These are phyloP conservation scores for Ophioninae sp. DNA, from an alignment of 2,888 invertebrate species.

Conservation along the genomic window DNA sequence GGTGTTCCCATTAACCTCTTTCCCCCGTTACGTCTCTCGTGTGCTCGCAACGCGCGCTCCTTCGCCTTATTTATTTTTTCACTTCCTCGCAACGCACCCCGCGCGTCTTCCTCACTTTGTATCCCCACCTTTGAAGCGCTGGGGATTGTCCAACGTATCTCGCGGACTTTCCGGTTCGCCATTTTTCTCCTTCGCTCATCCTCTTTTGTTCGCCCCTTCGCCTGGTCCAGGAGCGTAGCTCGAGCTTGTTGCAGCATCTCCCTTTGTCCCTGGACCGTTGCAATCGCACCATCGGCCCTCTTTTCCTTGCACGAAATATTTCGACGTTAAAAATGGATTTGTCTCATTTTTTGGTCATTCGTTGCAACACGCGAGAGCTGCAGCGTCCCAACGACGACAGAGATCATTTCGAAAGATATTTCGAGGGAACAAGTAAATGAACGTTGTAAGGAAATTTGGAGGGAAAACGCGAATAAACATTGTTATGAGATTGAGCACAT, in stretches of 20 bases:
- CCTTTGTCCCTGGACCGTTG: slow-evolving; percentile 25
- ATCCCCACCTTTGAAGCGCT: slow-evolving; percentile 35
- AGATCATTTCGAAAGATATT: not conserved
- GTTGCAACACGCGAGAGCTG: not conserved
- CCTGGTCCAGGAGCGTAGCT: slow-evolving; percentile 10
- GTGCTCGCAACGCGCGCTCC: slow-evolving; percentile 59
- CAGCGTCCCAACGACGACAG: not conserved
- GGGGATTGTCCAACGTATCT: slow-evolving; percentile 27
- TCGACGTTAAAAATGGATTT: slow-evolving; percentile 26
- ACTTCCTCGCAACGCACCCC: slow-evolving; percentile 45
- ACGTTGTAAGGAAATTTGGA: no score
- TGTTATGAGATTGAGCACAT: slow-evolving; percentile 9
- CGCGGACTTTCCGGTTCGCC: slow-evolving; percentile 26
- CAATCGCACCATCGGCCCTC: slow-evolving; percentile 50
- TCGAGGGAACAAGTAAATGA: no score
- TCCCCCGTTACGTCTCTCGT: slow-evolving; percentile 59
- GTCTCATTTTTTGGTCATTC: not conserved
- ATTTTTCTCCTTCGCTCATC: slow-evolving; percentile 44
- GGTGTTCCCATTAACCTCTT: slow-evolving; percentile 66
- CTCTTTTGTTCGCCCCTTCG: slow-evolving; percentile 43
- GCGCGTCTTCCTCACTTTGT: slow-evolving; percentile 38
- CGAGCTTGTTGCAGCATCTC: slow-evolving; percentile 34
- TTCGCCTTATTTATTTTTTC: slow-evolving; percentile 64
- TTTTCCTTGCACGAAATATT: slow-evolving; percentile 23
- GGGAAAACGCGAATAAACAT: no score